These are phyloP conservation scores for Tachina grossa DNA, from an alignment of 2,888 invertebrate species.

Conservation along the genomic window DNA sequence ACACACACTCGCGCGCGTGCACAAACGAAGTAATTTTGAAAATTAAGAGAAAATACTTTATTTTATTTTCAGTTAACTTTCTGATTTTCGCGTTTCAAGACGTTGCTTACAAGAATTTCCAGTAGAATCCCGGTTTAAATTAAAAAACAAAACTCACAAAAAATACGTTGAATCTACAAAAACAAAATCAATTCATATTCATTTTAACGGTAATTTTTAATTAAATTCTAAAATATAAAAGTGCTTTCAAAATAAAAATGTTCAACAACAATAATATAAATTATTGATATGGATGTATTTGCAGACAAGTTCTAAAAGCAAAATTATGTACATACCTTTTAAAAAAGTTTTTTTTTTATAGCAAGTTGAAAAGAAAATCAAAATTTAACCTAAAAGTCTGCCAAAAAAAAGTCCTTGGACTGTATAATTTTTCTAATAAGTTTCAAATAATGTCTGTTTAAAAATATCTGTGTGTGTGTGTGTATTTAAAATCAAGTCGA, in stretches of 20 bases:
- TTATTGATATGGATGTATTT: neutral
- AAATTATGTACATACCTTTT: neutral
- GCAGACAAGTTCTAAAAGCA: neutral
- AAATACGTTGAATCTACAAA: conserved; percentile 3
- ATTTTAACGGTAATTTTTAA: conserved; percentile 50
- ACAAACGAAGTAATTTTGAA: conserved; percentile 19
- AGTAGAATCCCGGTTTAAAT: conserved; percentile 53
- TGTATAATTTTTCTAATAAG: conserved; percentile 18
- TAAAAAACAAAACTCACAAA: conserved; percentile 22
- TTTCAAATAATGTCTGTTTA: conserved; percentile 28
- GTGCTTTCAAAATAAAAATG: conserved; percentile 20
- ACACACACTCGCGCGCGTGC: neutral
- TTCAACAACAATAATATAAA: neutral
- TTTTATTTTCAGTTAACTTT: conserved; percentile 79
- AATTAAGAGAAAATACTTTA: conserved; percentile 62
- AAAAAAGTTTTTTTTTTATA: neutral
- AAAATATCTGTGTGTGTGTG: conserved; percentile 11
- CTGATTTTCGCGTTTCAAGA: conserved; percentile 81
- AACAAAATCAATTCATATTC: conserved; percentile 7
- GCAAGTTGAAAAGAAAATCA: neutral
- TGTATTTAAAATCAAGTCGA: conserved; percentile 18
- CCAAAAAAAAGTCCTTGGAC: conserved; percentile 30
- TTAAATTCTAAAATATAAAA: conserved; percentile 25
- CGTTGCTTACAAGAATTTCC: conserved; percentile 73
- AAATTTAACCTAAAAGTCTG: conserved; percentile 1